phyloP scores from a whole-genome alignment of 2,113 vertebrate genomes.

The Cephalopterus ornatus region DNA sequence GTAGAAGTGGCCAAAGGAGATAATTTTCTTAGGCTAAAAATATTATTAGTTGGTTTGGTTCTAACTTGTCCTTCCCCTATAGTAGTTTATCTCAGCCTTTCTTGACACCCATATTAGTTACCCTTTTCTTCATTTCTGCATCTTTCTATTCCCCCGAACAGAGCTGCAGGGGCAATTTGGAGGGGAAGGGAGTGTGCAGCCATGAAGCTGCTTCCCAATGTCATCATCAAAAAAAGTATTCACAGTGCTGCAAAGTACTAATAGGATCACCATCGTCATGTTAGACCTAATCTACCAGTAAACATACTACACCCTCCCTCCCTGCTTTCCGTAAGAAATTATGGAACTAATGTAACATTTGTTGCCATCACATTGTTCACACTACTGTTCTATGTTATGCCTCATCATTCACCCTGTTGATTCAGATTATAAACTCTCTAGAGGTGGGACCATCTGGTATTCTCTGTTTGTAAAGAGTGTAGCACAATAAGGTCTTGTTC shows the following conservation, averaged over 20 bases:
- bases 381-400: slow-evolving; percentile 4
- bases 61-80: not conserved
- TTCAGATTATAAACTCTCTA: slow-evolving; percentile 3
- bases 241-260: not conserved
- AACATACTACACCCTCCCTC: not conserved
- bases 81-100: not conserved
- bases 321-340: not conserved
- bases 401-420: slow-evolving; percentile 17
- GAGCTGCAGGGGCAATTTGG: not conserved
- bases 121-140: not conserved
- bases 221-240: not conserved
- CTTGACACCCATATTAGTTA: not conserved
- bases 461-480: not conserved
- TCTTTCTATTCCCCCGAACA: not conserved
- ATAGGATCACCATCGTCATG: not conserved
- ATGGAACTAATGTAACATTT: not conserved
- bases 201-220: not conserved
- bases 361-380: slow-evolving; percentile 38
- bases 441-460: slow-evolving; percentile 39
- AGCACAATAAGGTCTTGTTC: not conserved
- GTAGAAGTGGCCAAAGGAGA: not conserved
- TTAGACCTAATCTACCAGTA: not conserved
- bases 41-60: not conserved
- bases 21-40: not conserved
- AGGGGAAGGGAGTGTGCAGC: not conserved